Evolutionary conservation across 2,888 invertebrate genomes (phyloP).

Genomic region (Tricholauxania praeusta): DNA sequence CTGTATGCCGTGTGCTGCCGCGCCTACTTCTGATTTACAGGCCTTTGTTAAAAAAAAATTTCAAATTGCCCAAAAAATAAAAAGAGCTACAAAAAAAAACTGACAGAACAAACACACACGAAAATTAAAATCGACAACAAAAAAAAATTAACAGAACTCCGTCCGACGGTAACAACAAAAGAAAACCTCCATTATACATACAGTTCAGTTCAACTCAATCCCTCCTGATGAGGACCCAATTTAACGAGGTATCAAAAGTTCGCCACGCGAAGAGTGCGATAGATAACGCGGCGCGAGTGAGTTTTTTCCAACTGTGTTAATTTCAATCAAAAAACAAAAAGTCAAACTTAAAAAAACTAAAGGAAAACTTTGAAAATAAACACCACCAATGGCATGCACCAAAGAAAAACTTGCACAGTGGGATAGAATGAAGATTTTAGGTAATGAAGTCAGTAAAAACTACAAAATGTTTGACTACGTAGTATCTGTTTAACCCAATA

Average conservation of each 20-base stretch:
- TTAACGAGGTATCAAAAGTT: slow-evolving; percentile 23
- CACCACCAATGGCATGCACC: not conserved
- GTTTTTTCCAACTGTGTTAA: slow-evolving; percentile 22
- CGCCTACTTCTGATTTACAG: slow-evolving; percentile 37
- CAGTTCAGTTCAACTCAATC: not conserved
- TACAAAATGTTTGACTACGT: too few relatives aligned
- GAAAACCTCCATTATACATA: not conserved
- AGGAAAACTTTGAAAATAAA: not conserved
- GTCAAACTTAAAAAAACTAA: too few relatives aligned
- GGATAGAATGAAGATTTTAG: not conserved
- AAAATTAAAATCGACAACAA: slow-evolving; percentile 29
- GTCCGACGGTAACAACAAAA: not conserved
- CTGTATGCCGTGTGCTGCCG: slow-evolving; percentile 41
- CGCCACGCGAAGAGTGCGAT: slow-evolving; percentile 4
- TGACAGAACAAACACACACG: not conserved
- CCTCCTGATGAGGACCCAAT: slow-evolving; percentile 2
- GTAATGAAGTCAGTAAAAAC: too few relatives aligned
- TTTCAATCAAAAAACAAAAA: slow-evolving; percentile 4
- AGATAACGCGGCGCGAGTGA: not conserved
- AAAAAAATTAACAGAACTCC: not conserved
- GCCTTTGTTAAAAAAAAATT: slow-evolving; percentile 15
- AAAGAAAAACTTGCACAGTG: not conserved
- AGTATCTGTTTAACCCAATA: too few relatives aligned
- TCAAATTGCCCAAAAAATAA: slow-evolving; percentile 28
- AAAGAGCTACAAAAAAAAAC: slow-evolving; percentile 17